Percentiles rank a stretch among this genome's conserved stretches.
Conservation (phyloP, 2,113 vertebrate genomes). For the Lophotis ruficrista region DNA sequence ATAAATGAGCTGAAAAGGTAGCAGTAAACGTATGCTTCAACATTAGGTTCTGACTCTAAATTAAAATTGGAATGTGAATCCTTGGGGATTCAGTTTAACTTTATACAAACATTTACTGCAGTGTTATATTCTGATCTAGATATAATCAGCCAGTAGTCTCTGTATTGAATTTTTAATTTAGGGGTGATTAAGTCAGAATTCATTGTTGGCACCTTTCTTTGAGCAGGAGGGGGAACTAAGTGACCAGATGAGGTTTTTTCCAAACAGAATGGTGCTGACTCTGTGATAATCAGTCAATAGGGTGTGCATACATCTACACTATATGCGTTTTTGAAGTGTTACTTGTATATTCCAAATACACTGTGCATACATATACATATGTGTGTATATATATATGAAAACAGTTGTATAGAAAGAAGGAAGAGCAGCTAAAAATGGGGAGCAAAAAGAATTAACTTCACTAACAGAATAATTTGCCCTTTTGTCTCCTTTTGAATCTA, state of each 20-base stretch:
- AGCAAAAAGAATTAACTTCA: background rate
- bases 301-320: background rate
- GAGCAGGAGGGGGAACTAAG: background rate
- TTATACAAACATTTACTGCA: background rate
- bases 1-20: background rate
- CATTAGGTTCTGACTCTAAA: background rate
- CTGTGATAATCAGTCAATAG: background rate
- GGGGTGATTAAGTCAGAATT: background rate
- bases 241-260: background rate
- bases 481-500: background rate
- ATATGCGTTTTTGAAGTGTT: background rate
- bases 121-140: background rate
- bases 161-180: background rate
- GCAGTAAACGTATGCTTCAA: background rate
- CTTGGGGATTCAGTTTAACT: background rate
- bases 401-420: background rate
- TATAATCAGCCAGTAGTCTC: background rate
- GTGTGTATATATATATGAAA: background rate
- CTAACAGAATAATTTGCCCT: background rate
- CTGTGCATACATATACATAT: too few relatives aligned
- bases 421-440: background rate
- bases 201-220: background rate
- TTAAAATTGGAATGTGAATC: constrained; percentile 5
- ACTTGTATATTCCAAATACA: background rate
- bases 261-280: background rate